These are phyloP conservation scores for Pangasius krempfi DNA, from an alignment of 2,797 vertebrate genomes.

Conservation along the genomic window DNA sequence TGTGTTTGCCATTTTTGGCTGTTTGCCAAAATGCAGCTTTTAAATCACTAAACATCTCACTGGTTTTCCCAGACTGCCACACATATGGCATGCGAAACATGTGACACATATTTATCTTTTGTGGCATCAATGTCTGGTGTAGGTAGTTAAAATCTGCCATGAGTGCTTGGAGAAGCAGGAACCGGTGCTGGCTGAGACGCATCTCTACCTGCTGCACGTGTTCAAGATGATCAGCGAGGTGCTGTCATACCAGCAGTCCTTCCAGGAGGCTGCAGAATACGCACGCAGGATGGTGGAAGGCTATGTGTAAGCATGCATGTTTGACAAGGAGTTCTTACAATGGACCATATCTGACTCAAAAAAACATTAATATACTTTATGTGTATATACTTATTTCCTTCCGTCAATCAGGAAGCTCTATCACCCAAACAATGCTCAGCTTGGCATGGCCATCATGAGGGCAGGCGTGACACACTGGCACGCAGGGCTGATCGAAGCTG, in stretches of 20 bases:
- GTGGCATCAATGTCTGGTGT: constrained; percentile 1
- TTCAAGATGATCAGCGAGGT: constrained; percentile 84
- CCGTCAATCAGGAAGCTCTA: constrained; percentile 81
- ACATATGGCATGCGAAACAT: neutral
- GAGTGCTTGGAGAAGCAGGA: constrained; percentile 87
- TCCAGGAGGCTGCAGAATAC: constrained; percentile 82
- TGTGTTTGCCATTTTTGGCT: neutral
- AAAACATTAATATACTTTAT: neutral
- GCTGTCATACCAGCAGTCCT: constrained; percentile 83
- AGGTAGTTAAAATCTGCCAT: constrained; percentile 85
- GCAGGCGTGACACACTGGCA: constrained; percentile 94
- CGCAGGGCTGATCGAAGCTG: constrained; percentile 84
- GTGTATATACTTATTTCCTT: neutral
- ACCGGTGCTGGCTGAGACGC: constrained; percentile 82
- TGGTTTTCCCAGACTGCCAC: neutral
- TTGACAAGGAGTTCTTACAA: neutral
- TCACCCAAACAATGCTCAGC: constrained; percentile 85
- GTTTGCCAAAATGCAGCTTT: neutral
- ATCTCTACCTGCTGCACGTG: constrained; percentile 81
- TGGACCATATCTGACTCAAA: neutral
- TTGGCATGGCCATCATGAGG: constrained; percentile 90
- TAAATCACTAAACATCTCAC: neutral
- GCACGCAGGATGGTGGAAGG: constrained; percentile 86
- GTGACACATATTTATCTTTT: neutral
- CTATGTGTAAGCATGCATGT: constrained; percentile 78